Conservation (phyloP, 2,888 invertebrate species). For the Hydroisotoma schaefferi region DNA sequence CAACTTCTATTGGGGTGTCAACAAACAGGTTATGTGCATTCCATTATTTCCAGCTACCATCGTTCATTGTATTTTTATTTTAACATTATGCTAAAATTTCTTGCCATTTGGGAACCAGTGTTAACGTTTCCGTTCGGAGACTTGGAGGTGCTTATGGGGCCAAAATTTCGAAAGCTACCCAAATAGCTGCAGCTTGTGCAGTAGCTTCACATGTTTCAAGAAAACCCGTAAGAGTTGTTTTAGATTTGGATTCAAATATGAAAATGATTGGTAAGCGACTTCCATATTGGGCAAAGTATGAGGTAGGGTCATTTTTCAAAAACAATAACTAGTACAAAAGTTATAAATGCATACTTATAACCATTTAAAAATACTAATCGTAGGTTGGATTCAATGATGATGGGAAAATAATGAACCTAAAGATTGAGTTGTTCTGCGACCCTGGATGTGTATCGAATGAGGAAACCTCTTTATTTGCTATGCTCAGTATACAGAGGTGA, state of each 20-base stretch:
- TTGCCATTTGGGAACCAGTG: constrained; percentile 54
- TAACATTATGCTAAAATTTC: not conserved
- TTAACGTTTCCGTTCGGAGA: constrained; percentile 67
- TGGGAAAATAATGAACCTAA: constrained; percentile 66
- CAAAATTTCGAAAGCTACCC: constrained; percentile 65
- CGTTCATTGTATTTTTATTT: not conserved
- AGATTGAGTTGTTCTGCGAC: constrained; percentile 56
- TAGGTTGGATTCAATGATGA: constrained; percentile 51
- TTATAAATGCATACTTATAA: not conserved
- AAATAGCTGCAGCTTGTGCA: constrained; percentile 64
- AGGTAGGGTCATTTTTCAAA: constrained; percentile 52
- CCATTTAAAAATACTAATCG: not conserved
- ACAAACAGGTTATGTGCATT: constrained; percentile 57
- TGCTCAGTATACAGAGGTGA: constrained; percentile 54
- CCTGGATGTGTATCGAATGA: constrained; percentile 59
- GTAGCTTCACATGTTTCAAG: constrained; percentile 64
- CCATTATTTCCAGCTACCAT: too few relatives aligned
- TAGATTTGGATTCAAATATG: constrained; percentile 71
- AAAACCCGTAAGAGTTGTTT: constrained; percentile 67
- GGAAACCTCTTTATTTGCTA: constrained; percentile 51
- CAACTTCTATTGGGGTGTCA: constrained; percentile 58
- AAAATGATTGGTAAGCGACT: constrained; percentile 65
- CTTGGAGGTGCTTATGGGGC: constrained; percentile 78
- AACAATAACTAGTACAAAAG: not conserved
- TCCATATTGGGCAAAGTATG: constrained; percentile 63